These are phyloP conservation scores for Laothoe populi DNA, from an alignment of 2,888 invertebrate species.

Conservation along the genomic window DNA sequence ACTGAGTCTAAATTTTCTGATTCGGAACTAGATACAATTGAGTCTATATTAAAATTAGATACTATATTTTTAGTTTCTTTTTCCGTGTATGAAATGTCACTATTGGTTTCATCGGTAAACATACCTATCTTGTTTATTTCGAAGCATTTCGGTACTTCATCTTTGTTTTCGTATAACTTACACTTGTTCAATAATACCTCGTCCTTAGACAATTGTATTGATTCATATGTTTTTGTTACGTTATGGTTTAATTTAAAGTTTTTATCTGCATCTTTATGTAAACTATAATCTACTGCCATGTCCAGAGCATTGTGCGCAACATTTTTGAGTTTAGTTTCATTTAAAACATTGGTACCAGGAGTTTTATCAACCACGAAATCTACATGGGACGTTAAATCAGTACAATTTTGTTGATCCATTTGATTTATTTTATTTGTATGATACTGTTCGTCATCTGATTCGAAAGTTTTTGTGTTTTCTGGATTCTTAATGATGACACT, in stretches of 20 bases:
- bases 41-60: no score
- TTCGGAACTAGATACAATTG: neutral
- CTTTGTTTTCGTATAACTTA: neutral
- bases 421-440: conserved; percentile 28
- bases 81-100: neutral
- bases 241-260: neutral
- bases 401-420: conserved; percentile 44
- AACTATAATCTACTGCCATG: conserved; percentile 68
- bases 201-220: neutral
- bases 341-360: conserved; percentile 27
- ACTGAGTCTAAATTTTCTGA: neutral
- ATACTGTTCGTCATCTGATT: conserved; percentile 29
- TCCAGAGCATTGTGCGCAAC: conserved; percentile 35
- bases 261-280: conserved; percentile 44
- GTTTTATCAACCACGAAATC: conserved; percentile 24
- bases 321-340: conserved; percentile 31
- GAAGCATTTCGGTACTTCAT: neutral
- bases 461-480: conserved; percentile 59
- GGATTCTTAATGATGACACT: conserved; percentile 82
- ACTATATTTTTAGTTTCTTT: neutral
- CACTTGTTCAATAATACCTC: neutral
- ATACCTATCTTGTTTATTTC: neutral
- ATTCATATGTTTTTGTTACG: neutral
- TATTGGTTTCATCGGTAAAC: neutral
- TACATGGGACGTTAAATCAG: conserved; percentile 55